Conservation (phyloP, 2,113 vertebrate genomes). For the Petromus typicus region DNA sequence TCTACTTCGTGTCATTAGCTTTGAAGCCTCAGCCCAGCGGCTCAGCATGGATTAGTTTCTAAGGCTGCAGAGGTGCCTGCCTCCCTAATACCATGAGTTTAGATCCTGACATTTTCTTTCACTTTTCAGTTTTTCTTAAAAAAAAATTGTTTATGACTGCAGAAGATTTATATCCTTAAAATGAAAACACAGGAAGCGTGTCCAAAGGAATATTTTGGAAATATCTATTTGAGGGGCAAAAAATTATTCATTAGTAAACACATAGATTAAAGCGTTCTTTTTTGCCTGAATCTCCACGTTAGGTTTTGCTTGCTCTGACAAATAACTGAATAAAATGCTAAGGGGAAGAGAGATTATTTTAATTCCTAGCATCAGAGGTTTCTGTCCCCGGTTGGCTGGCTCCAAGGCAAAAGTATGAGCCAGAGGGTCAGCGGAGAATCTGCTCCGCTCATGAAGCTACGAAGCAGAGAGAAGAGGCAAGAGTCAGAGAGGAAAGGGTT, state of each 20-base stretch:
- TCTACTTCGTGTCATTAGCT: background rate
- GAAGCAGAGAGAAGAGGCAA: background rate
- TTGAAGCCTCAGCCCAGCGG: background rate
- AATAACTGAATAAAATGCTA: background rate
- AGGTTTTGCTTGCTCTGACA: background rate
- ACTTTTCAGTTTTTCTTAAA: background rate
- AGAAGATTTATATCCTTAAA: background rate
- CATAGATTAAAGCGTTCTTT: background rate
- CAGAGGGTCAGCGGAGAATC: too few relatives aligned
- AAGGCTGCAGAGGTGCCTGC: too few relatives aligned
- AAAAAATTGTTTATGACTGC: background rate
- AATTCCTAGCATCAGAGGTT: background rate
- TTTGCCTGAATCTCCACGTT: background rate
- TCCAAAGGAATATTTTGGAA: background rate
- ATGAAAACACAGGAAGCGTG: background rate
- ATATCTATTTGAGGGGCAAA: background rate
- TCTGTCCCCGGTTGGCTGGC: background rate
- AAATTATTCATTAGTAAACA: background rate
- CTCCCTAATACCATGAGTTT: background rate
- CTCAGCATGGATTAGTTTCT: background rate
- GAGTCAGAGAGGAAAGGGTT: background rate
- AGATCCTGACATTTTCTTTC: slow-evolving; percentile 6
- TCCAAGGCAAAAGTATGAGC: background rate
- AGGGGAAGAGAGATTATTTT: background rate
- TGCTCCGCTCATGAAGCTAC: background rate